Percentiles rank a stretch among this genome's conserved stretches.
Evolutionary conservation across 2,113 vertebrate species (phyloP).

Genomic region (Alces alces): DNA sequence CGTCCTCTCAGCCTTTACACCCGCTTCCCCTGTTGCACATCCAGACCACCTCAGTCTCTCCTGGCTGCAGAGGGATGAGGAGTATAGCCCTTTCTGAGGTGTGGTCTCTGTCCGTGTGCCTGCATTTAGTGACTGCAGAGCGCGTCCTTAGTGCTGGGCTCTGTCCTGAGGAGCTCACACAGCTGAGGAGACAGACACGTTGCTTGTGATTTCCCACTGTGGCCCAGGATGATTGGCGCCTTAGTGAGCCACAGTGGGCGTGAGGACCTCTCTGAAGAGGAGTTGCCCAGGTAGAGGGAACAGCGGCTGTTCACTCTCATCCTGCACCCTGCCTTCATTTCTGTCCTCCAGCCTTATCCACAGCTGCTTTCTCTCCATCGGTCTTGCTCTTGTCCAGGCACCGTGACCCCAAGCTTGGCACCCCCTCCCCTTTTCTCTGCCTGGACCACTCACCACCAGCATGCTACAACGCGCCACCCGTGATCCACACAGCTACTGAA

Average conservation of each 20-base stretch:
- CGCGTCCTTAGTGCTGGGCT: neutral
- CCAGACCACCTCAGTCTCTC: neutral
- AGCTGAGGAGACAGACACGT: neutral
- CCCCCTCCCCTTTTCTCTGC: neutral
- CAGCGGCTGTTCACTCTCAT: neutral
- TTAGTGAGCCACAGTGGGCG: neutral
- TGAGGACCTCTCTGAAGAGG: neutral
- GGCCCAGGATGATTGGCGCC: neutral
- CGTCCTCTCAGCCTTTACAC: neutral
- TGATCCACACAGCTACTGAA: neutral
- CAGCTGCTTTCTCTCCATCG: neutral
- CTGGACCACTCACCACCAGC: neutral
- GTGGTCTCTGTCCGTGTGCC: neutral
- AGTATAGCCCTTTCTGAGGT: neutral
- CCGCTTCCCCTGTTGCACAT: neutral
- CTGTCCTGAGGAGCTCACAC: neutral
- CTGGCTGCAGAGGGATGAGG: neutral
- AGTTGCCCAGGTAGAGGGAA: neutral
- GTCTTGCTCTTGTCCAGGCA: neutral
- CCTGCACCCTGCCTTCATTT: neutral
- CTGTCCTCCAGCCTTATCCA: too few relatives aligned
- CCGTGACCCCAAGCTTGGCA: neutral
- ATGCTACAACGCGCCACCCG: neutral
- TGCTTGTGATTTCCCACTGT: neutral
- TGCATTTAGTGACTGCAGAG: neutral